These are phyloP conservation scores for Dicyrtoma fusca DNA, from an alignment of 2,888 invertebrate genomes.

Conservation along the genomic window DNA sequence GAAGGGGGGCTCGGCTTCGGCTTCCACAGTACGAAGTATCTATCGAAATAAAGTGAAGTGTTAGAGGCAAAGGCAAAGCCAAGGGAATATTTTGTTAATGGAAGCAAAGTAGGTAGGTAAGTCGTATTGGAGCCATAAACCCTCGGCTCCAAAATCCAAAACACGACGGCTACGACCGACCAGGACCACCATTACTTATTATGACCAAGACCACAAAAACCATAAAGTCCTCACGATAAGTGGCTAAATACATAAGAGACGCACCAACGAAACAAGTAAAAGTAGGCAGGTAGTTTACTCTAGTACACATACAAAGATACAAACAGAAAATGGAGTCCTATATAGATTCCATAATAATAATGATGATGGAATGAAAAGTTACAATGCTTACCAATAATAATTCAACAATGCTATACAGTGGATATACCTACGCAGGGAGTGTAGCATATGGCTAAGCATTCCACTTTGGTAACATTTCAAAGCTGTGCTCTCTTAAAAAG, in stretches of 20 bases:
- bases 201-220: constrained; percentile 20
- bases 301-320: too few species aligned
- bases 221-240: constrained; percentile 31
- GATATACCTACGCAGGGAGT: too few species aligned
- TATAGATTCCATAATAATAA: neutral
- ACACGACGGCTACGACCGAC: too few species aligned
- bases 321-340: neutral
- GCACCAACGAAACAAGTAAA: neutral
- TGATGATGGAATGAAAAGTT: neutral
- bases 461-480: too few species aligned
- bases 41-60: too few species aligned
- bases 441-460: too few species aligned
- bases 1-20: neutral
- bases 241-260: constrained; percentile 21
- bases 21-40: too few species aligned
- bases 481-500: too few species aligned
- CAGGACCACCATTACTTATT: constrained; percentile 18
- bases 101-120: neutral
- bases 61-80: neutral
- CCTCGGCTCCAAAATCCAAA: constrained; percentile 18
- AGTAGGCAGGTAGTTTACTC: too few species aligned
- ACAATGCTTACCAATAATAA: too few species aligned
- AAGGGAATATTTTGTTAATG: neutral
- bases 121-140: constrained; percentile 26
- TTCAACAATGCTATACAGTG: too few species aligned